Conservation (phyloP, 2,113 vertebrate species). For the Ptilorrhoa leucosticta region DNA sequence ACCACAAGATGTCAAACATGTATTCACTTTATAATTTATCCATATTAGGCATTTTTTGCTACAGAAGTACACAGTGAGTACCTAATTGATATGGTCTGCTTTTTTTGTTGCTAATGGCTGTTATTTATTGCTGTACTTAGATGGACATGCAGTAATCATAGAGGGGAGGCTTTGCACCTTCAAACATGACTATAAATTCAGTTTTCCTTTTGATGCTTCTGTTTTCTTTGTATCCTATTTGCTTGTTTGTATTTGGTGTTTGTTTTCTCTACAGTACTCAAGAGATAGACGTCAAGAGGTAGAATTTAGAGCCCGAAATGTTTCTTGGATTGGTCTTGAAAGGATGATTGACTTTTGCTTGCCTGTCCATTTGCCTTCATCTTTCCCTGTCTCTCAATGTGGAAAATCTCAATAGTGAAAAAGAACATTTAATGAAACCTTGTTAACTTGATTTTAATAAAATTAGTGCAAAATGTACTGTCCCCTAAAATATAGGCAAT, state of each 20-base stretch:
- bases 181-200: background rate
- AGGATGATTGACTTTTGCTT: background rate
- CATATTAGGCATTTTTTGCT: background rate
- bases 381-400: background rate
- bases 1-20: conserved; percentile 33
- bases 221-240: background rate
- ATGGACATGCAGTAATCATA: background rate
- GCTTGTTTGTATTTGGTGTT: background rate
- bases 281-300: background rate
- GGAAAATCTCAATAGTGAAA: background rate
- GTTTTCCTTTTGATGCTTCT: background rate
- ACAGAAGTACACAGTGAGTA: background rate
- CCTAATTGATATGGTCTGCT: background rate
- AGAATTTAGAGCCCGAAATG: background rate
- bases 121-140: background rate
- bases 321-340: background rate
- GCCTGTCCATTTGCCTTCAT: background rate
- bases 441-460: background rate
- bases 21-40: background rate
- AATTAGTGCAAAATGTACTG: background rate
- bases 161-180: background rate
- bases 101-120: background rate
- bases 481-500: background rate
- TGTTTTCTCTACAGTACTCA: background rate
- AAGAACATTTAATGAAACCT: background rate